Base-by-base conservation (phyloP, 2,797 vertebrate species). In the Cuculus canorus region DNA sequence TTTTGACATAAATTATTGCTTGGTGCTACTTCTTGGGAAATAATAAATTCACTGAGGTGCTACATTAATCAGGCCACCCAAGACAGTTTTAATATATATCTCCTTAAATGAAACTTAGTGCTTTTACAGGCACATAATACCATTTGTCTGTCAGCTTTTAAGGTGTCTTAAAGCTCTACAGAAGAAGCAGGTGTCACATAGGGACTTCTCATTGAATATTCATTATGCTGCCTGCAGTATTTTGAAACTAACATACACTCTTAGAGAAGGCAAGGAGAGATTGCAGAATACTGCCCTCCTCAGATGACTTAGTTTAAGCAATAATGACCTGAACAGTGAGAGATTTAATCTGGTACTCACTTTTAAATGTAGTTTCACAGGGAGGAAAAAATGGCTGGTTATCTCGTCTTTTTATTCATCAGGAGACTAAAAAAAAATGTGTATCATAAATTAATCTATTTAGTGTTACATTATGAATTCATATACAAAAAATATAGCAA, bases 171-270 rank as follows among this genome's bases (percentile, higher is more conserved):
- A 87, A 95, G 71, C 75, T 83, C 45, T 86, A 37, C 33, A 68
- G 80, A 78, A 94, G 53, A 78, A 91, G 69, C 59, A 76, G 77
- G 88, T 96, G 84, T 88, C 92, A 94, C 65, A 88, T 61, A 68
- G 80, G 88, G 80, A 94, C n/a, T 83, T 94, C 68, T 94, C 78
- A 92, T 77, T 83, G 85, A 95, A 96, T 96, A 96, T 97, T 95
- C 88, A 95, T 95, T 77, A 41, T 69, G 48, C 63, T 71, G 28
- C 65, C 65, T 75, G 71, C n/a, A 90, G 64, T 76, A 90, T 88
- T 96, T 95, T 89, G 59, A 88, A 94, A 85, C 37, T 65, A 90
- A 32, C 68, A 89, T 86, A 43, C 37, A 85, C 60, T 81, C 41
- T 60, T 68, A 91, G 60, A 69, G 24, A 90, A 79, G 32, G n/a